Evolutionary conservation across 2,888 invertebrate genomes (phyloP).

Genomic region (Cephalotes varians): DNA sequence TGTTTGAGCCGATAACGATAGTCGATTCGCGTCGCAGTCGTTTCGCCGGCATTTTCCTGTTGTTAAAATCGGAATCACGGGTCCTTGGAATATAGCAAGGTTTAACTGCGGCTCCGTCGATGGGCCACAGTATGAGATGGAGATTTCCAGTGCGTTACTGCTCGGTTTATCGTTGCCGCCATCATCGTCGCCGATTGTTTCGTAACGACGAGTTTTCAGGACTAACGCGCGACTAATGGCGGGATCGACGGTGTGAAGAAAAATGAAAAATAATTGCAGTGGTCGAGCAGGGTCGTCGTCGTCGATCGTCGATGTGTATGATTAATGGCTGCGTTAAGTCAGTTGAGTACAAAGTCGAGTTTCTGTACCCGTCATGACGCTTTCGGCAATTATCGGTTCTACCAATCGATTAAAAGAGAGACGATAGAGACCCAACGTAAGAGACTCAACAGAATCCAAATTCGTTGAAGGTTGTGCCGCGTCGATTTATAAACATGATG

Average conservation of each 20-base stretch:
- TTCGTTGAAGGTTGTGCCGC: slow-evolving; percentile 65
- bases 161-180: slow-evolving; percentile 51
- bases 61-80: slow-evolving; percentile 61
- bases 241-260: slow-evolving; percentile 11
- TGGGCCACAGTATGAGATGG: slow-evolving; percentile 6
- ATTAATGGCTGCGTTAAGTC: slow-evolving; percentile 72
- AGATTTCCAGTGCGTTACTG: slow-evolving; percentile 63
- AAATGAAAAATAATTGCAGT: slow-evolving; percentile 68
- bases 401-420: slow-evolving; percentile 44
- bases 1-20: slow-evolving; percentile 43
- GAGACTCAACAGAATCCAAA: slow-evolving; percentile 60
- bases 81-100: slow-evolving; percentile 54
- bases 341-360: slow-evolving; percentile 43
- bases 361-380: slow-evolving; percentile 46
- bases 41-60: slow-evolving; percentile 45
- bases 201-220: slow-evolving; percentile 49
- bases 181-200: slow-evolving; percentile 42
- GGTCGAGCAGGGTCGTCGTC: slow-evolving; percentile 48
- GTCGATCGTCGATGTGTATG: slow-evolving; percentile 63
- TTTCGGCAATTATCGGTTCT: slow-evolving; percentile 69
- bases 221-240: slow-evolving; percentile 59
- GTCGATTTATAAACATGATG: slow-evolving; percentile 55
- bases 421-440: slow-evolving; percentile 41
- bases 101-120: slow-evolving; percentile 49
- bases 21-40: slow-evolving; percentile 34